These are phyloP conservation scores for Heliocidaris tuberculata DNA, from an alignment of 35 echinoderm and acorn worm genomes.

Conservation along the genomic window DNA sequence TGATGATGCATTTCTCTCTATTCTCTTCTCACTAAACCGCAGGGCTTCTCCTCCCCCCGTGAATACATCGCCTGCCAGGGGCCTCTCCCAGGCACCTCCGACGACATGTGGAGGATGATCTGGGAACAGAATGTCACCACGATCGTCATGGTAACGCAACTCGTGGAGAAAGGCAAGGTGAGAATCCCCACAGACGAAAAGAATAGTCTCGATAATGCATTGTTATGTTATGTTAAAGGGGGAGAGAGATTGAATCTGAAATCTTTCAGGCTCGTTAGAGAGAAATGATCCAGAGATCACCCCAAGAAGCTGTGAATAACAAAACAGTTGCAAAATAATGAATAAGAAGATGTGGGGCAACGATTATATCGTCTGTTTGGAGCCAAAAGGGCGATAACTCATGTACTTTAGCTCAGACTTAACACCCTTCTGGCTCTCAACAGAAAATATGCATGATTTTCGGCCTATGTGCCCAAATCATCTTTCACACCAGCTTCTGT, in stretches of 20 bases:
- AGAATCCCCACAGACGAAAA: background rate
- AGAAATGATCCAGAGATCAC: background rate
- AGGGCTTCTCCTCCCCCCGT: slow-evolving; percentile 81
- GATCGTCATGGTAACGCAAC: slow-evolving; percentile 93
- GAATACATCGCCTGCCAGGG: slow-evolving; percentile 92
- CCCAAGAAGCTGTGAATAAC: background rate
- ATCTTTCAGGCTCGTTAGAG: too few relatives aligned
- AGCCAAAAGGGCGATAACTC: too few relatives aligned
- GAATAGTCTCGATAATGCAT: background rate
- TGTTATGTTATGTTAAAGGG: too few relatives aligned
- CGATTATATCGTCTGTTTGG: too few relatives aligned
- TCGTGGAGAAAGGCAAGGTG: slow-evolving; percentile 88
- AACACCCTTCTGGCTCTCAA: too few relatives aligned
- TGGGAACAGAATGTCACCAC: slow-evolving; percentile 82
- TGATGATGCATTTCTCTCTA: too few relatives aligned
- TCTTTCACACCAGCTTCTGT: too few relatives aligned
- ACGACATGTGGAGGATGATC: slow-evolving; percentile 92
- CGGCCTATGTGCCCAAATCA: too few relatives aligned
- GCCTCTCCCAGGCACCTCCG: slow-evolving; percentile 73
- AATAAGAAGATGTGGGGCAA: too few relatives aligned
- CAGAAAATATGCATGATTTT: too few relatives aligned
- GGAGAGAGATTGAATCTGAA: too few relatives aligned
- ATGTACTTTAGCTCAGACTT: too few relatives aligned
- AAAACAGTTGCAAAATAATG: background rate
- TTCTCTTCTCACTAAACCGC: background rate